Base-by-base conservation (phyloP, 2,888 invertebrate genomes). In the Drosophila acutilabella region DNA sequence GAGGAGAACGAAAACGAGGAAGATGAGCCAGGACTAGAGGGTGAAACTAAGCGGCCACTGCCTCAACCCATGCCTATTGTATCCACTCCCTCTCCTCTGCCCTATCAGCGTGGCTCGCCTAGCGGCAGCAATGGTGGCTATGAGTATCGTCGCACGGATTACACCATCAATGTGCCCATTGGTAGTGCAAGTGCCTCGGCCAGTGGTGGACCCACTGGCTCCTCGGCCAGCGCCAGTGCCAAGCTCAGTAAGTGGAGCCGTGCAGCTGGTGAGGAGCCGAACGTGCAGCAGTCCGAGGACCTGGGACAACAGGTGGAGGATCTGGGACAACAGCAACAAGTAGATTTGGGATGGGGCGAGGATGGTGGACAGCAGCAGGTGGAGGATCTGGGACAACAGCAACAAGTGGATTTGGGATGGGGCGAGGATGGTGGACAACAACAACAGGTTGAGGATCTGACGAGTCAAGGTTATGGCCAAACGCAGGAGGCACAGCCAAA, bases 1-100 rank as follows among this genome's bases (percentile, higher is more conserved):
- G 90, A 91, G 13, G 92, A 92, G 40, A 80, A 83, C 4, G 74
- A 85, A n/a, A 90, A 90, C 5, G 84, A 83, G 0, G 86, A 87
- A 0, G 86, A 90, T 14, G 92, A 92, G 48, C 91, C 92, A 0
- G 90, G 90, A 0, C 69, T 92, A 7, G 90, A 86, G 38, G 89
- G 82, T 13, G 81, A 82, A 23, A 71, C 89, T 1, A 78, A 52
- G 33, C 1, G 51, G 0, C 61, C 60, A 2, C 75, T 80, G 6
- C 68, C 78, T 2, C n/a, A 36, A 48, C 62, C 74, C 50, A 7
- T 64, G 2, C 64, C 70, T 23, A 23, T 72, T 0, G 8, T 56
- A 2, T 64, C 76, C 11, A 75, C 88, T 0, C 69, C 80, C 0
- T 7, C 66, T 0, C 78, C 82, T 0, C 5, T 71, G 51, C 78